Evolutionary conservation across 2,797 vertebrate species (phyloP).

Genomic region (Chromobotia macracanthus): DNA sequence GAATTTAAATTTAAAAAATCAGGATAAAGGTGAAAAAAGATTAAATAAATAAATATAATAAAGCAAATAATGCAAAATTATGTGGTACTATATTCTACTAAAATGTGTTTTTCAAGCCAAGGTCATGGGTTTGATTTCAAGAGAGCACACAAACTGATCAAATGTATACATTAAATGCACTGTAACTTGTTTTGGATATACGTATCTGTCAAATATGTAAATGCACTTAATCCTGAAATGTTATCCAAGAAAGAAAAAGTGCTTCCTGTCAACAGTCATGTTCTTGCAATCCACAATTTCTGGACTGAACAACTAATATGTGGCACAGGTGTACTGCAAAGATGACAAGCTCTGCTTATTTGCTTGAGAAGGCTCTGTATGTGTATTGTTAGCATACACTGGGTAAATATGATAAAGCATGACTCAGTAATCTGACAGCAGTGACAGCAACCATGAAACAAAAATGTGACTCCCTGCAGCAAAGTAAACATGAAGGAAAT

Average conservation of each 20-base stretch:
- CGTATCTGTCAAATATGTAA: neutral
- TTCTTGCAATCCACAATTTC: neutral
- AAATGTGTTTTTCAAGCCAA: neutral
- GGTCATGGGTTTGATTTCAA: neutral
- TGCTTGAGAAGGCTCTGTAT: constrained; percentile 21
- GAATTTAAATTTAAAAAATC: constrained; percentile 81
- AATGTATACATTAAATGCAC: neutral
- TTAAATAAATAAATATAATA: constrained; percentile 22
- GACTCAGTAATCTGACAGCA: constrained; percentile 48
- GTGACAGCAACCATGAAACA: constrained; percentile 55
- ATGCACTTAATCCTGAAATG: neutral
- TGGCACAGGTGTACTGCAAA: neutral
- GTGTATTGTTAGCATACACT: constrained; percentile 48
- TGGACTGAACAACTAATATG: neutral
- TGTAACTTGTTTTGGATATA: neutral
- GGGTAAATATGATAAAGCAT: constrained; percentile 40
- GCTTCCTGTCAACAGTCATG: neutral
- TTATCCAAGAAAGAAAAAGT: neutral
- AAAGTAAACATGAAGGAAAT: constrained; percentile 5
- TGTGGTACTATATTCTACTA: too few relatives aligned
- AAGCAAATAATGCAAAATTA: constrained; percentile 25
- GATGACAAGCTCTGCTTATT: constrained; percentile 49
- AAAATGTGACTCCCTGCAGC: constrained; percentile 42
- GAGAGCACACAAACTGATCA: neutral
- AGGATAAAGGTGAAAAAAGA: constrained; percentile 53